These are phyloP conservation scores for Zaprionus inermis DNA, from an alignment of 1,140 invertebrate species.

Conservation along the genomic window DNA sequence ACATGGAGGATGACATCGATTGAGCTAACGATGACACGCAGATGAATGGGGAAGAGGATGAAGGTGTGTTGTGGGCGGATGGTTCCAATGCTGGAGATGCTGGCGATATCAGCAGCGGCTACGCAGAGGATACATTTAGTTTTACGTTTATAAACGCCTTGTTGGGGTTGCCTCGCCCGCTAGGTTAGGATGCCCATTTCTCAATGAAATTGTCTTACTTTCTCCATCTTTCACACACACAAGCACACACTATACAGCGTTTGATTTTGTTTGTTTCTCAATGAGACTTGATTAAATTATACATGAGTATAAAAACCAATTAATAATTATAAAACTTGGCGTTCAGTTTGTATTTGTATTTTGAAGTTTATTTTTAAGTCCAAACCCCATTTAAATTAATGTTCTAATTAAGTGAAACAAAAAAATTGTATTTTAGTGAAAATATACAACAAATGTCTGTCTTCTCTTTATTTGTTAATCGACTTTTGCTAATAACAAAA, in stretches of 20 bases:
- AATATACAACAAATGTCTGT: constrained; percentile 50
- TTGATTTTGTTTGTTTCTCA: constrained; percentile 65
- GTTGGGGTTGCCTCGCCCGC: constrained; percentile 75
- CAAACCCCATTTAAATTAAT: constrained; percentile 64
- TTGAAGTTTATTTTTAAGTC: constrained; percentile 69
- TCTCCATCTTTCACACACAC: constrained; percentile 29
- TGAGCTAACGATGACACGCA: constrained; percentile 72
- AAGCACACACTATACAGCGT: constrained; percentile 22
- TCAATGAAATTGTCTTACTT: constrained; percentile 22
- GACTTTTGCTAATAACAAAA: constrained; percentile 41
- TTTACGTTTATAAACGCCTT: constrained; percentile 81
- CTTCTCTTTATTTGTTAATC: constrained; percentile 68
- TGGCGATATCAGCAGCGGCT: constrained; percentile 39
- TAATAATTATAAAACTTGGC: constrained; percentile 55
- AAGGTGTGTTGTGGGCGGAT: constrained; percentile 42
- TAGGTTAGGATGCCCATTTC: constrained; percentile 39
- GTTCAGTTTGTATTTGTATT: constrained; percentile 66
- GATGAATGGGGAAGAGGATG: constrained; percentile 64
- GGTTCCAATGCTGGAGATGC: constrained; percentile 49
- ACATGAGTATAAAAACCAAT: constrained; percentile 35
- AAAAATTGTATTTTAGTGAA: constrained; percentile 57
- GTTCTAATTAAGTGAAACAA: constrained; percentile 60
- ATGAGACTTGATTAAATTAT: constrained; percentile 69
- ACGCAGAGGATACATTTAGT: constrained; percentile 80
- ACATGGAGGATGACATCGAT: constrained; percentile 81